Base-by-base conservation (phyloP, 2,888 invertebrate species). In the Acleris cristana region DNA sequence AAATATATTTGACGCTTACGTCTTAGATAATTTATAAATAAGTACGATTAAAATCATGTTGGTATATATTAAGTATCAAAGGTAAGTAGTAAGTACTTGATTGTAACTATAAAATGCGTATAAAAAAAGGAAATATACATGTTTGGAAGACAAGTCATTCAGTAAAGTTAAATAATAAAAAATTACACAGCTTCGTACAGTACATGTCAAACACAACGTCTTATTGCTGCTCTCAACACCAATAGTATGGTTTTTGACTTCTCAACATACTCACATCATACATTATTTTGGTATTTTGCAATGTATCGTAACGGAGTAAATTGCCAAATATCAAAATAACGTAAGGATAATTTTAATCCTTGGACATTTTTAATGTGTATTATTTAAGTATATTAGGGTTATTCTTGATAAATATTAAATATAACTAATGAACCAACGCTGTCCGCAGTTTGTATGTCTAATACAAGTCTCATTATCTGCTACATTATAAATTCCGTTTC, bases 101-200 rank as follows among this genome's bases (percentile, higher is more conserved):
- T 48, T 16, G 48, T 48, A 6, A 18, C n/a, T 48, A n/a, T 48
- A 48, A 48, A 48, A 48, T 8, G 8, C 18, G 7, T 48, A 48
- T 48, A 48, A n/a, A 48, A 45, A 48, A 48, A 34, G 3, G 18
- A n/a, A 48, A 48, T 48, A 21, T 34, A 12, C 49, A 10, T 21
- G 51, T 52, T 57, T 64, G 64, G 64, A 64, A 64, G 57, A 64
- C 64, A 64, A 64, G 57, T 57, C 64, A 40, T 2, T 52, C 44
- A 44, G 18, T 63, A 44, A 21, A 23, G 16, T 56, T 16, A n/a
- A 48, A 18, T 48, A 2, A 16, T 18, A 48, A 7, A 48, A 2
- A 4, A 14, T 44, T 21, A 56, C 40, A 44, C 21, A 40, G 10
- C 14, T 40, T 40, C 40, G 4, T 14, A 34, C 34, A 40, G 14